phyloP scores from a whole-genome alignment of 2,797 vertebrate species.

The Sebastes elongatus region DNA sequence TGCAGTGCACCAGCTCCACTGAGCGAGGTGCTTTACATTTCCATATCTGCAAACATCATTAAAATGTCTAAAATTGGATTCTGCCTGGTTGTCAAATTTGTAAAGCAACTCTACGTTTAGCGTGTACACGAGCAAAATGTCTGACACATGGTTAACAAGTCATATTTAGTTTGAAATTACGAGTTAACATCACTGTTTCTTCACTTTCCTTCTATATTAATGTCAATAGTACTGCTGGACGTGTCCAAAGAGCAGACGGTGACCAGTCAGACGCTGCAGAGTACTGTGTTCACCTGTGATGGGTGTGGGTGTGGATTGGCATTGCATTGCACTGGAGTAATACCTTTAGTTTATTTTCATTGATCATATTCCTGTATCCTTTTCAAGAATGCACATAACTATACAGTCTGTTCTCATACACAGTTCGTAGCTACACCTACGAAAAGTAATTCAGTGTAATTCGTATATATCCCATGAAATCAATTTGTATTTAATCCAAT shows the following conservation, averaged over 20 bases:
- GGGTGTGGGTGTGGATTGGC: neutral
- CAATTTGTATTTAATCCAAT: too few species aligned
- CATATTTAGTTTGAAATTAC: conserved; percentile 43
- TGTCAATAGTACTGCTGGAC: conserved; percentile 18
- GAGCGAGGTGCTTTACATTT: conserved; percentile 36
- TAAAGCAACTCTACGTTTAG: conserved; percentile 17
- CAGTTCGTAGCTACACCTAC: neutral
- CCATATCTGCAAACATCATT: conserved; percentile 55
- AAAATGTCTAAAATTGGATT: conserved; percentile 48
- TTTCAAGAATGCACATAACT: accelerated
- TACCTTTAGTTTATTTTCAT: neutral
- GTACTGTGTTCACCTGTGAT: neutral
- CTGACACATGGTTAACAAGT: conserved; percentile 16
- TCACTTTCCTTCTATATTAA: neutral
- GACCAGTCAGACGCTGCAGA: neutral
- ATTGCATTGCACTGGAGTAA: neutral
- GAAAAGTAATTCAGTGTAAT: too few species aligned
- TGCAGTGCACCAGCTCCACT: neutral
- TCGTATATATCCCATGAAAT: too few species aligned
- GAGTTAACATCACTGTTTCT: neutral
- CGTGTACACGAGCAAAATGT: neutral
- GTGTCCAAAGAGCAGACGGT: neutral
- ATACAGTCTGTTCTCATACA: accelerated
- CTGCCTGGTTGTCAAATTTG: conserved; percentile 33
- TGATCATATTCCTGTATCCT: neutral